Percentiles rank a stretch among this genome's conserved stretches.
phyloP scores from a whole-genome alignment of 2,113 vertebrate species.

The Mesembrinibis cayennensis region DNA sequence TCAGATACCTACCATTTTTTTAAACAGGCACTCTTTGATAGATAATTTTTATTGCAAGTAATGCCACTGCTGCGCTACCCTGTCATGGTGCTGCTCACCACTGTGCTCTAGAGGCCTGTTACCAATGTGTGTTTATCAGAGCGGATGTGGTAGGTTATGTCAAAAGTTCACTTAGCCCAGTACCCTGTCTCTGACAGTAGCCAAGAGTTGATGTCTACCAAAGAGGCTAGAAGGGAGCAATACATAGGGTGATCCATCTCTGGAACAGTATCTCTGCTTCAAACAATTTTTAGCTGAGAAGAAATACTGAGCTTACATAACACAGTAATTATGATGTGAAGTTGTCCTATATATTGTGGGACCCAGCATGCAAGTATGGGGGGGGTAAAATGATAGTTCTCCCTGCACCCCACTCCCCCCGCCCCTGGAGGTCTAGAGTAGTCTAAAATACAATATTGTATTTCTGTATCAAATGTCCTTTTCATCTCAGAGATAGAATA shows the following conservation, averaged over 20 bases:
- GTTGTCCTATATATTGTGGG: neutral
- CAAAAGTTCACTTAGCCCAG: neutral
- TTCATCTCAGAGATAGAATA: neutral
- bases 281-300: neutral
- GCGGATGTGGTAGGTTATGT: neutral
- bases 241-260: neutral
- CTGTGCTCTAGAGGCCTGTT: neutral
- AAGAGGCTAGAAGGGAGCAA: neutral
- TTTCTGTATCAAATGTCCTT: conserved; percentile 27
- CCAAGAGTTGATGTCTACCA: accelerated
- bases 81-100: neutral
- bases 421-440: neutral
- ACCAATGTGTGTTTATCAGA: neutral
- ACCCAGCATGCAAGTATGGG: neutral
- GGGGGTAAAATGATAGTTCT: neutral
- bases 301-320: neutral
- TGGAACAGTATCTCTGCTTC: neutral
- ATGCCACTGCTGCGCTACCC: neutral
- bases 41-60: neutral
- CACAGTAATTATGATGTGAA: neutral
- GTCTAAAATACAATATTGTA: neutral
- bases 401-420: too few species aligned
- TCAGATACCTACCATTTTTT: neutral
- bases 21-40: neutral
- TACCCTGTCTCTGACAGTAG: neutral